A percentile compares a stretch with the other conserved stretches of the same genome.
Conservation (phyloP, 2,113 vertebrate genomes). For the Malaclemys terrapin region DNA sequence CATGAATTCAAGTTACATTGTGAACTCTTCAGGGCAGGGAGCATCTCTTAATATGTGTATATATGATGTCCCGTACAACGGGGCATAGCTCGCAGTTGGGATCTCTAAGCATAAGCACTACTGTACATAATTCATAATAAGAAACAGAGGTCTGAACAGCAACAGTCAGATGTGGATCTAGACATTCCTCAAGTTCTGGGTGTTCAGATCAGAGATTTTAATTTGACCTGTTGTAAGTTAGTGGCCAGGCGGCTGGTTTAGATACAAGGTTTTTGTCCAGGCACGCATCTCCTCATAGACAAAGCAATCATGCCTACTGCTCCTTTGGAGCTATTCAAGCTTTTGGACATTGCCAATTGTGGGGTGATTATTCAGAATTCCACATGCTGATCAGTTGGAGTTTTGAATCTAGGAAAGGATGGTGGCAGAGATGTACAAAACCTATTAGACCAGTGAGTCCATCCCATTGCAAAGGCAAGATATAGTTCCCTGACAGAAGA, state of each 20-base stretch:
- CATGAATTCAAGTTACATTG: not conserved
- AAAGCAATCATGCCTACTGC: not conserved
- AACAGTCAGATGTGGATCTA: not conserved
- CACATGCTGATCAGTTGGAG: not conserved
- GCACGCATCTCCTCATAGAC: not conserved
- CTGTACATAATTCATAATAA: not conserved
- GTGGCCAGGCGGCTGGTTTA: not conserved
- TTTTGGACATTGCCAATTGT: not conserved
- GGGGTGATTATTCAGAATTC: not conserved
- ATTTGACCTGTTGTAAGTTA: not conserved
- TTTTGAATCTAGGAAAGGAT: not conserved
- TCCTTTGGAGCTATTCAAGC: not conserved
- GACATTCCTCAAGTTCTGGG: not conserved
- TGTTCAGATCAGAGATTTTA: not conserved
- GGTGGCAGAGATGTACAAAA: not conserved
- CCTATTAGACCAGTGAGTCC: not conserved
- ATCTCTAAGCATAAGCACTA: not conserved
- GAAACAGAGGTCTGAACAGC: not conserved
- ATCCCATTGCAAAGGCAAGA: not conserved
- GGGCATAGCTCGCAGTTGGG: not conserved
- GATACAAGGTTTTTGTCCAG: not conserved
- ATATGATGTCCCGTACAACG: not conserved
- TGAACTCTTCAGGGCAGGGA: not conserved
- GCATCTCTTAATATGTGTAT: not conserved
- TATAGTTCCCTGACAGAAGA: not conserved